Evolutionary conservation across 2,113 vertebrate genomes (phyloP), one percentile per base, ranked within the genome.

Genomic region (Erythrocercus mccallii): DNA sequence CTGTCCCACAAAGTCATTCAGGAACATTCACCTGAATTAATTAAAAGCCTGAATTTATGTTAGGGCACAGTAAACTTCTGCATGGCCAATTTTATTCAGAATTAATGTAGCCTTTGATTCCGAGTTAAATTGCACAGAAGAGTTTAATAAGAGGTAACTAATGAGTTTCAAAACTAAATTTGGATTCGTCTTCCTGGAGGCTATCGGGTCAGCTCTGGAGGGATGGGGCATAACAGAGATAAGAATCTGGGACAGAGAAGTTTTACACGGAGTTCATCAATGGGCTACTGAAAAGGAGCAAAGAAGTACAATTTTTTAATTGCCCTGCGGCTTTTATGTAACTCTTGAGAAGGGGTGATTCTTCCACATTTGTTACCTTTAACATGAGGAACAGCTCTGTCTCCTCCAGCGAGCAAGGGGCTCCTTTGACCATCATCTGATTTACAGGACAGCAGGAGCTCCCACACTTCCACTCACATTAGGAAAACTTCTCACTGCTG

Each of bases 71-170:
- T 88, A 94, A 88, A 92, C 44, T 81, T 91, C 61, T 79, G 44
- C 86, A 69, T 42, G 69, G 87, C 31, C 15, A 42, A 38, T 87
- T 96, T 95, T 87, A 85, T 71, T 76, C 61, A n/a, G 81, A 96
- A 92, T 86, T 94, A 96, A 92, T 81, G 61, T 42, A 81, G 76
- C 77, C 61, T 92, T 95, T 94, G 83, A 81, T 87, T 84, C 65
- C 0, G 0, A 92, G 88, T 86, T 86, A 94, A 95, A 92, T 64
- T 91, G 83, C 64, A 81, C 60, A 71, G 76, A 93, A 78, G 50
- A 90, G 42, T 86, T 95, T 95, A 95, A 91, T 85, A 84, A 81
- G 69, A 89, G 44, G 37, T 45, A 92, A 87, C 89, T 95, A 96
- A 95, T 79, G 65, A 73, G 53, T 87, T 95, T 89, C 84, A 84